Base-by-base conservation (phyloP, 2,888 invertebrate species). In the Anodontia alba region DNA sequence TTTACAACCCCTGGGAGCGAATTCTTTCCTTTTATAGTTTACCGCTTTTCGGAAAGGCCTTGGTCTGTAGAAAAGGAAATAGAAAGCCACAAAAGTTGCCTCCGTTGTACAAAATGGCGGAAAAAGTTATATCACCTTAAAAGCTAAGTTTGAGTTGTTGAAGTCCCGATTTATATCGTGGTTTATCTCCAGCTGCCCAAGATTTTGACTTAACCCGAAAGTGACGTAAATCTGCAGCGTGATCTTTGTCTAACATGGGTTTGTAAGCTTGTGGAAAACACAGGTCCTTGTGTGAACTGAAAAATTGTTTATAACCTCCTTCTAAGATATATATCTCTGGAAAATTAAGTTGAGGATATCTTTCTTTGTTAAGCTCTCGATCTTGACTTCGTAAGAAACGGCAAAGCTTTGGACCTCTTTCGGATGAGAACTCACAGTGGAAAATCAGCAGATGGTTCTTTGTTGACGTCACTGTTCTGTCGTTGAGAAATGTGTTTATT, bases 181-280 rank as follows among this genome's bases (percentile, higher is more conserved):
- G 54, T 33, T 62, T 62, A 10, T 62, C 33, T 33, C 88, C 85
- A 7, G 69, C 80, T 5, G 76, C 54, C 85, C 85, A 86, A 0
- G 85, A 86, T 49, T 86, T 86, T 10, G 85, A 86, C 62, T 86
- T 86, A 43, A 76, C 71, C 57, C 85, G 80, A 81, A 83, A 86
- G 70, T 86, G 80, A 83, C 83, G 80, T 51, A 83, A 49, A 29
- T 83, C 85, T 23, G 78, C 43, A 17, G 73, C 54, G 42, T 82
- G 80, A 26, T 81, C 79, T 49, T 78, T 76, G 79, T 86, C 80
- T 15, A 86, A 70, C 85, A 86, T 86, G 15, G 85, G 85, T n/a
- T 73, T 86, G 74, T 86, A 86, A 15, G 66, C 80, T 5, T 49
- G 7, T 8, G 85, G 85, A 29, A 73, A 75, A 54, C 85, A 86